phyloP scores from a whole-genome alignment of 1,140 invertebrate genomes.

The Monomorium pharaonis region DNA sequence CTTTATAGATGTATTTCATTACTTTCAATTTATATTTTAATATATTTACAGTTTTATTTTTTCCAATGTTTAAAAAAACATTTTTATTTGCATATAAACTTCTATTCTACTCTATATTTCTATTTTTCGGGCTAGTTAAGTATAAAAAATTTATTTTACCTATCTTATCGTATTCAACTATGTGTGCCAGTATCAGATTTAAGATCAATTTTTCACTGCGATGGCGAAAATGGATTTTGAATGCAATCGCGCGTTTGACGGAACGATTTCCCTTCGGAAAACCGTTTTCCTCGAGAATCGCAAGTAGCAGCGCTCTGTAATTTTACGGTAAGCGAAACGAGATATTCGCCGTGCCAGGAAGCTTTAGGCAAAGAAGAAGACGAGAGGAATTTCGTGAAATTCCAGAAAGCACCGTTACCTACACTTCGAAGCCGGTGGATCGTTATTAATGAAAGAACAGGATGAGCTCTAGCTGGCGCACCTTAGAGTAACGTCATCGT shows the following conservation, averaged over 20 bases:
- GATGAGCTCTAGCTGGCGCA: conserved; percentile 74
- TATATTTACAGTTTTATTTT: neutral
- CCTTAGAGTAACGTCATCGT: conserved; percentile 78
- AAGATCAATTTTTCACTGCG: neutral
- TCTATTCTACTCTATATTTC: neutral
- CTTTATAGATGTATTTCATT: neutral
- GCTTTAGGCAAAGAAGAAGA: neutral
- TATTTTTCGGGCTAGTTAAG: neutral
- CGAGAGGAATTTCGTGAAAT: conserved; percentile 54
- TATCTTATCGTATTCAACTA: neutral
- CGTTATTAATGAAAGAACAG: conserved; percentile 77
- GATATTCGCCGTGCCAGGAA: neutral
- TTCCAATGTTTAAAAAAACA: neutral
- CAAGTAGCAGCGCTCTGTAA: neutral
- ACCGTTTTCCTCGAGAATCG: neutral
- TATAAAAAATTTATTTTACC: neutral
- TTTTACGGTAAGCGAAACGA: neutral
- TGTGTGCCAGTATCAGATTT: neutral
- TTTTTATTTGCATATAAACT: neutral
- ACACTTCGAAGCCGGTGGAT: conserved; percentile 52
- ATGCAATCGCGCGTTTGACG: neutral
- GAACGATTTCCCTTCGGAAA: conserved; percentile 10
- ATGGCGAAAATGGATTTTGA: neutral
- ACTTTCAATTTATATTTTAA: neutral
- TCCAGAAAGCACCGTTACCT: conserved; percentile 60